Conservation (phyloP, 2,888 invertebrate genomes). For the Tachina lurida region DNA sequence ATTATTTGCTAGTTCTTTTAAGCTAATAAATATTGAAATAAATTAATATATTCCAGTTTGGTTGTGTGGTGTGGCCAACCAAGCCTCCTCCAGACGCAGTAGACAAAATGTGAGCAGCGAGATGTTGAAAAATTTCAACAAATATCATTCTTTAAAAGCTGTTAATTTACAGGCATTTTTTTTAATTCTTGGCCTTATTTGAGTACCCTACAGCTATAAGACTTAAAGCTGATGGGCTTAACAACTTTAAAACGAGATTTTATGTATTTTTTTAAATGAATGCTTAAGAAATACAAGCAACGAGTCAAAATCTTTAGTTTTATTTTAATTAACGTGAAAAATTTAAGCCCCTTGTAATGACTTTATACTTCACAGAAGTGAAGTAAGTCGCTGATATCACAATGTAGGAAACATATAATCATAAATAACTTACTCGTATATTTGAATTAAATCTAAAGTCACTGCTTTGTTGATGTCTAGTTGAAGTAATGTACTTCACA, state of each 20-base stretch:
- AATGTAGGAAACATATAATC: background rate
- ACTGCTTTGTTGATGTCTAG: background rate
- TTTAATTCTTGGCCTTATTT: no score
- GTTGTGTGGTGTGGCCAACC: background rate
- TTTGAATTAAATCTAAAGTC: slow-evolving; percentile 2
- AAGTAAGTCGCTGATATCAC: background rate
- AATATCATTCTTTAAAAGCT: no score
- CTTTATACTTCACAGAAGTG: background rate
- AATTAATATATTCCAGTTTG: slow-evolving; percentile 41
- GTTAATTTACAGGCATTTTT: no score
- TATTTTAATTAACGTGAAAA: no score
- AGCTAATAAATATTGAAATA: slow-evolving; percentile 26
- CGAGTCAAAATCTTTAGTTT: no score
- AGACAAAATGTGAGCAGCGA: background rate
- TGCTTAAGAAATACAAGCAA: no score
- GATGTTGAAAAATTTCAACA: no score
- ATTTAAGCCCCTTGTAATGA: no score
- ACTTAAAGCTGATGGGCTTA: no score
- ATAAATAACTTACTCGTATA: background rate
- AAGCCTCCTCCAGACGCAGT: slow-evolving; percentile 6
- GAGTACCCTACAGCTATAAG: no score
- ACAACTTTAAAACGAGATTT: no score
- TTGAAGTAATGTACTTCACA: slow-evolving; percentile 4
- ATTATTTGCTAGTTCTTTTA: slow-evolving; percentile 4
- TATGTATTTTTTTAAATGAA: no score